Base-by-base conservation (phyloP, 2,797 vertebrate genomes). In the Ctenopoma kingsleyae region DNA sequence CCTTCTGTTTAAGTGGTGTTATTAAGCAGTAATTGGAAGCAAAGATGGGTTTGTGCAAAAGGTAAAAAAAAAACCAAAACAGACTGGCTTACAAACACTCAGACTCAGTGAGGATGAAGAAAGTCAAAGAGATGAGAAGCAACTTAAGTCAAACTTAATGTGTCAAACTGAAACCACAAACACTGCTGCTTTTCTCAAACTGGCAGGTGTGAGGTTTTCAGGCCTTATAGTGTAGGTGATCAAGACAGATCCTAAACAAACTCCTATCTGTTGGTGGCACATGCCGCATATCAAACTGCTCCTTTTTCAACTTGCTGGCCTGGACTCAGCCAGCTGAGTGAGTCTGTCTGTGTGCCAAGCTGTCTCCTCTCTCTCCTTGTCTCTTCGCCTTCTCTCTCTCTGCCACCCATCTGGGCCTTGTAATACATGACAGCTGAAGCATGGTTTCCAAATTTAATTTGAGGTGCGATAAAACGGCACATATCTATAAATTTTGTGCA, bases 401-500 rank as follows among this genome's bases (percentile, higher is more conserved):
- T 90, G 84, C 85, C 86, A 87, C 87, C 84, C 84, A 90, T 89
- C 85, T 91, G 87, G 72, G 69, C 78, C 81, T 82, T 89, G 87
- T 90, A 90, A 92, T 88, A 90, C 87, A 89, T 89, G 90, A 90
- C 85, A 91, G 88, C 89, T 92, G 87, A 90, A 84, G 85, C 81
- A 64, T 71, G 66, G 71, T 85, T 86, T 91, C 85, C 80, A 86
- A 84, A 88, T 91, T 89, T 84, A 90, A 91, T 89, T 84, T 91
- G 90, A 93, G 89, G 88, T 90, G 89, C 83, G 87, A 89, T 93
- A 89, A 93, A 92, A 91, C 70, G 47, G 83, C 89, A 90, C 89
- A 87, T 91, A 91, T 92, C 91, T 92, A 89, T 91, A 88, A 92
- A 92, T 78, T 89, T 85, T 78, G 74, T 27, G 72, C 65, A 38